Evolutionary conservation across 2,888 invertebrate species (phyloP).

Genomic region (Dynastes tityus): DNA sequence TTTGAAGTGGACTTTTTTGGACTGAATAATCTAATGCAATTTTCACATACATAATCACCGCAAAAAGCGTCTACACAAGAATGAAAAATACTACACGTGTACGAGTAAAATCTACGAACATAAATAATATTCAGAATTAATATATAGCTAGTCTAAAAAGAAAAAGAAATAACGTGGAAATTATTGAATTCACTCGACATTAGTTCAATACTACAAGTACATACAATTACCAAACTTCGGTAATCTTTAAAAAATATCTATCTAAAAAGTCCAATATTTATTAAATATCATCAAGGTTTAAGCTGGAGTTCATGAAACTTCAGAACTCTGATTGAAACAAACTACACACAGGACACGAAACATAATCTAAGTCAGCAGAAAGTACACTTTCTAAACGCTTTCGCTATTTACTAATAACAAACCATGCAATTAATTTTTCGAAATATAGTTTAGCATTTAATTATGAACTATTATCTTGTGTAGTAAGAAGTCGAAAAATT

Average conservation of each 20-base stretch:
- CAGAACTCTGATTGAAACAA: conserved; percentile 36
- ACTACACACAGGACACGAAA: conserved; percentile 14
- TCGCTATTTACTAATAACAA: background rate
- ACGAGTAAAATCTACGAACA: conserved; percentile 37
- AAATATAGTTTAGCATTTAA: background rate
- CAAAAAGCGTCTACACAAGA: conserved; percentile 20
- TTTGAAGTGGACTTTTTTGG: no score
- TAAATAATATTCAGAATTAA: conserved; percentile 28
- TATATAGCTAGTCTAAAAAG: conserved; percentile 29
- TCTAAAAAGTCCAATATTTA: conserved; percentile 70
- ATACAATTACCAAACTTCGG: conserved; percentile 49
- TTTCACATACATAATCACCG: background rate
- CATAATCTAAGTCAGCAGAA: background rate
- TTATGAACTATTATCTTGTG: background rate
- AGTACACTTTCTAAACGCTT: conserved; percentile 3
- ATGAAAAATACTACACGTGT: conserved; percentile 23
- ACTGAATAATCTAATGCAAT: no score
- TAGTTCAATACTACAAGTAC: conserved; percentile 33
- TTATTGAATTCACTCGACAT: conserved; percentile 23
- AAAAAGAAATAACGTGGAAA: conserved; percentile 22
- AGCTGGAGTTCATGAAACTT: conserved; percentile 58
- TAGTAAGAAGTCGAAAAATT: background rate
- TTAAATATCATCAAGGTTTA: conserved; percentile 69
- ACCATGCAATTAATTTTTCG: conserved; percentile 22
- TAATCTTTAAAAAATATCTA: conserved; percentile 42